phyloP scores from a whole-genome alignment of 2,797 vertebrate genomes.

The Leptodactylus fallax region DNA sequence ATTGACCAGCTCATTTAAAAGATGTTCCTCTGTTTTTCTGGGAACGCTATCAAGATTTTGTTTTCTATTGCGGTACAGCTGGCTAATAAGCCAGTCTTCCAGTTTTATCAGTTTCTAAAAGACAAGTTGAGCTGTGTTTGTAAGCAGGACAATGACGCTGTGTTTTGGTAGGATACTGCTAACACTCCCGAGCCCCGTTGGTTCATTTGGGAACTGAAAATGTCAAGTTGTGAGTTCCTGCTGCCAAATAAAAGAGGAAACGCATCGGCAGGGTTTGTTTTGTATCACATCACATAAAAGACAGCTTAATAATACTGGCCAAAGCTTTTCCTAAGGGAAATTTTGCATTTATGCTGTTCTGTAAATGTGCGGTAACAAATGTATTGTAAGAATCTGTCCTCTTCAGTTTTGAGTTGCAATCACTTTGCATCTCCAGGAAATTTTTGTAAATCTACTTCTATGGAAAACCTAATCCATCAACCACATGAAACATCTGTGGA shows the following conservation, averaged over 20 bases:
- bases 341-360: background rate
- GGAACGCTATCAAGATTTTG: constrained; percentile 34
- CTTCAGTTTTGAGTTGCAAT: no score
- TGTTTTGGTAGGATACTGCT: constrained; percentile 35
- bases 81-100: constrained; percentile 11
- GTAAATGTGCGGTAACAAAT: background rate
- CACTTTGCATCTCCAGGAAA: no score
- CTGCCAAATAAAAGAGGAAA: constrained; percentile 30
- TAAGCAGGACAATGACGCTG: constrained; percentile 24
- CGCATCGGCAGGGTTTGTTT: constrained; percentile 17
- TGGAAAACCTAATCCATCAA: no score
- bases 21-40: constrained; percentile 40
- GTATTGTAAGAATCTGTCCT: no score
- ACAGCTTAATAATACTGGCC: background rate
- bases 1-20: constrained; percentile 5
- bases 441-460: no score
- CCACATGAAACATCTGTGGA: no score
- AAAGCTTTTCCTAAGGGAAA: constrained; percentile 15
- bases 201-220: constrained; percentile 45
- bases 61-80: constrained; percentile 34
- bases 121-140: background rate
- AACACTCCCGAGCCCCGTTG: background rate
- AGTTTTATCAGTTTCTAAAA: constrained; percentile 23
- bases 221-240: constrained; percentile 41
- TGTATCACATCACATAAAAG: constrained; percentile 29